Evolutionary conservation across 2,797 vertebrate genomes (phyloP).

Genomic region (Momotus momota): DNA sequence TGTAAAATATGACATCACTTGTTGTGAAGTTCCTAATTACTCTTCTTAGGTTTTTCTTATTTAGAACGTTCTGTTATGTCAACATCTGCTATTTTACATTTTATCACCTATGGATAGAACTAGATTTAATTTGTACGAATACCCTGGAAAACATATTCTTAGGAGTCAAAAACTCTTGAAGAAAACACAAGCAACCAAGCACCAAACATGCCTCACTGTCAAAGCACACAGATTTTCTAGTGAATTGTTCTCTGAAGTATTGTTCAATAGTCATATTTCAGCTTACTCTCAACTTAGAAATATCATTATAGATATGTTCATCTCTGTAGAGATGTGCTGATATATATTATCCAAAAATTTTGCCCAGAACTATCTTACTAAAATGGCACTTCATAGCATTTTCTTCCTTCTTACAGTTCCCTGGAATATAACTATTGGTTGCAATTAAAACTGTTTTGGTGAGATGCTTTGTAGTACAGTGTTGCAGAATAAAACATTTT

Average conservation of each 20-base stretch:
- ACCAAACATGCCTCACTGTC: fast-evolving
- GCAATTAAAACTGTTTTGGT: not conserved
- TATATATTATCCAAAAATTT: not conserved
- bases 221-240: not conserved
- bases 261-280: not conserved
- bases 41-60: not conserved
- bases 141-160: not conserved
- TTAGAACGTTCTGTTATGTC: not conserved
- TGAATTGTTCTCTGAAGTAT: not conserved
- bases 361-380: not conserved
- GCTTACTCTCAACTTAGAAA: not conserved
- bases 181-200: not conserved
- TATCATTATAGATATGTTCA: not conserved
- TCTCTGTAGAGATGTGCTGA: not conserved
- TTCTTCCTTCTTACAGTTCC: not conserved
- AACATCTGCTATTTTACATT: not conserved
- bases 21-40: not conserved
- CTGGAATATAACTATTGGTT: not conserved
- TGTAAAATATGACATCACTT: not conserved
- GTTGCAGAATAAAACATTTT: too few species aligned
- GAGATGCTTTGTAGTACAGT: too few species aligned
- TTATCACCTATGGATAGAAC: not conserved
- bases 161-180: not conserved
- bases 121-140: not conserved
- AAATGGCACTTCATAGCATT: not conserved